Evolutionary conservation across 2,797 vertebrate species (phyloP).

Genomic region (Arremon aurantiirostris): DNA sequence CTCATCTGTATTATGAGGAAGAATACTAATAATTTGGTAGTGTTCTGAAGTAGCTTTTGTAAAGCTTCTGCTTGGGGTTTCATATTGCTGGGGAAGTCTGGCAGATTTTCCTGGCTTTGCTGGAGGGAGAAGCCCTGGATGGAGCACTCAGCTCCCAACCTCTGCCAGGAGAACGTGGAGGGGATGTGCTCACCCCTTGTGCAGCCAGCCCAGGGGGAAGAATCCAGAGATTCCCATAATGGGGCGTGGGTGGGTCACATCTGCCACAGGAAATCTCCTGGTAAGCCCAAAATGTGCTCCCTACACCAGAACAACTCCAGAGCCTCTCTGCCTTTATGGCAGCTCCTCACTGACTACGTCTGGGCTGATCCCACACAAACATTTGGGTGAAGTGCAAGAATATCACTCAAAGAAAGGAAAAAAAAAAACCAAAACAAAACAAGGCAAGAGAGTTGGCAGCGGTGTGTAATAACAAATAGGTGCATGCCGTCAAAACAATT

Average conservation of each 20-base stretch:
- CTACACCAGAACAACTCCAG: background rate
- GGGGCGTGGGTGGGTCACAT: background rate
- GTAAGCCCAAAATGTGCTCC: background rate
- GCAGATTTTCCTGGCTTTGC: conserved; percentile 61
- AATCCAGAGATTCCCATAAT: background rate
- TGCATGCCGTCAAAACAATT: conserved; percentile 71
- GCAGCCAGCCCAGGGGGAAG: background rate
- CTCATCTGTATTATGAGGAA: conserved; percentile 70
- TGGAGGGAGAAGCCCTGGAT: conserved; percentile 28
- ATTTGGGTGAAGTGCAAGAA: background rate
- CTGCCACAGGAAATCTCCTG: background rate
- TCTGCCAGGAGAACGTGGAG: conserved; percentile 45
- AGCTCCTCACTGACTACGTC: background rate
- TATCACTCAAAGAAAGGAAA: background rate
- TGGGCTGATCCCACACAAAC: background rate
- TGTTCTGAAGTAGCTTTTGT: conserved; percentile 66
- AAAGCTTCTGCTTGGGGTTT: conserved; percentile 68
- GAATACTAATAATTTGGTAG: conserved; percentile 76
- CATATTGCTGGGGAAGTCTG: conserved; percentile 59
- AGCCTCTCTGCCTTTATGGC: background rate
- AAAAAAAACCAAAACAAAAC: background rate
- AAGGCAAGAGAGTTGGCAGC: background rate
- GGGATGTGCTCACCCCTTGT: conserved; percentile 36
- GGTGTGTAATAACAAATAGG: conserved; percentile 38
- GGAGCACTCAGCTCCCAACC: background rate